Percentiles rank a stretch among this genome's conserved stretches.
Conservation (phyloP, 2,888 invertebrate genomes). For the Mythimna albipuncta region DNA sequence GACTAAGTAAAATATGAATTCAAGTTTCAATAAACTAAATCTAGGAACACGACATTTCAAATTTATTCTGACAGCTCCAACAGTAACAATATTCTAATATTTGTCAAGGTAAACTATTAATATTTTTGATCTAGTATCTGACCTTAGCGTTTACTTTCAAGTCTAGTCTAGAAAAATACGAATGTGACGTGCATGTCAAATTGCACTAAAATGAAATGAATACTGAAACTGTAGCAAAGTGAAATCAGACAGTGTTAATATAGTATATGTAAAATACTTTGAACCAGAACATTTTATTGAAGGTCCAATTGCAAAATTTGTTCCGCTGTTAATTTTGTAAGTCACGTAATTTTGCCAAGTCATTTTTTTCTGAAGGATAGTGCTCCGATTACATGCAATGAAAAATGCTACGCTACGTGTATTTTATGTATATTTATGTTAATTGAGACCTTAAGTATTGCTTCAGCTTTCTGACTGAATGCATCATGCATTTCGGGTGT, state of each 20-base stretch:
- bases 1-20: conserved; percentile 1
- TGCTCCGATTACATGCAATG: conserved; percentile 56
- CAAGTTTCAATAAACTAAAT: conserved; percentile 11
- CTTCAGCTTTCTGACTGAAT: conserved; percentile 47
- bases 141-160: conserved; percentile 69
- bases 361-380: conserved; percentile 42
- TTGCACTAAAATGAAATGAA: conserved; percentile 53
- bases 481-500: conserved; percentile 1
- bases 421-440: conserved; percentile 57
- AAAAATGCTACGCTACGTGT: conserved; percentile 40
- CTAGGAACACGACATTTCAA: conserved; percentile 25
- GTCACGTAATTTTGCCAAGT: conserved; percentile 43
- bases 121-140: conserved; percentile 61
- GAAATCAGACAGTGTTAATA: conserved; percentile 19
- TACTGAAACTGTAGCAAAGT: conserved; percentile 39
- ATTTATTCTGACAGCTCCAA: conserved; percentile 38
- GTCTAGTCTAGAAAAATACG: conserved; percentile 62
- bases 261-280: conserved; percentile 26
- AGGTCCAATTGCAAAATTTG: conserved; percentile 51
- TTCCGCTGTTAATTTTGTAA: conserved; percentile 50
- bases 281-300: conserved; percentile 46
- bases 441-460: conserved; percentile 57
- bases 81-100: conserved; percentile 54
- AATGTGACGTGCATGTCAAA: conserved; percentile 58
- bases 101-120: conserved; percentile 60